A percentile compares a stretch with the other conserved stretches of the same genome.
Conservation (phyloP, 1,140 invertebrate species). For the Danaus plexippus region DNA sequence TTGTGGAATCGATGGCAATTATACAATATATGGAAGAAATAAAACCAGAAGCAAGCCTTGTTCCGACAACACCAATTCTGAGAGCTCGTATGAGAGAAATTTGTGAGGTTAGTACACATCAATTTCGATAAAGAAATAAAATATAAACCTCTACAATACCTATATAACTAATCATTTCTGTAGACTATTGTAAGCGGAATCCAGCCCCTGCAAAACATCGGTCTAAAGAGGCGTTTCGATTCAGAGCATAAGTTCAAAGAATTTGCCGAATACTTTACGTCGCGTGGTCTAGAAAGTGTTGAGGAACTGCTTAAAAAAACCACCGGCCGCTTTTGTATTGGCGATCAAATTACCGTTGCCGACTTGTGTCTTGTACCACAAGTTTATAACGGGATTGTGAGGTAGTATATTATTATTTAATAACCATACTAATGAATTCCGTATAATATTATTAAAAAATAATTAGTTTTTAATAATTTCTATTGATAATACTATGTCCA, state of each 20-base stretch:
- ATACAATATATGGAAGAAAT: conserved; percentile 66
- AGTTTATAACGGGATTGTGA: conserved; percentile 82
- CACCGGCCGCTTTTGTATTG: conserved; percentile 93
- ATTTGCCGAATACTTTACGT: conserved; percentile 90
- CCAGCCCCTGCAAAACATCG: conserved; percentile 94
- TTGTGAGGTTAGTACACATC: conserved; percentile 42
- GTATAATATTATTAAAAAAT: background rate
- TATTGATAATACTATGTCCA: too few relatives aligned
- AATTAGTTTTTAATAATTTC: background rate
- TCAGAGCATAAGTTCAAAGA: conserved; percentile 82
- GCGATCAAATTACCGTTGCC: conserved; percentile 91
- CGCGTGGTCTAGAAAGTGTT: conserved; percentile 86
- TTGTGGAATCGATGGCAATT: conserved; percentile 68
- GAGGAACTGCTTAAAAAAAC: conserved; percentile 86
- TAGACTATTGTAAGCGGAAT: conserved; percentile 91
- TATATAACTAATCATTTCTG: conserved; percentile 74
- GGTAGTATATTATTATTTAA: conserved; percentile 54
- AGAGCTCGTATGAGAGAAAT: conserved; percentile 58
- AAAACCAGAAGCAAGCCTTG: conserved; percentile 36
- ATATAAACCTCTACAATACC: background rate
- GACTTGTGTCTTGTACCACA: conserved; percentile 96
- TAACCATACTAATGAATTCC: background rate
- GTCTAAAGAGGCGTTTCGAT: conserved; percentile 81
- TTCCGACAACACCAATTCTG: conserved; percentile 38
- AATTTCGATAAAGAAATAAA: conserved; percentile 5